These are phyloP conservation scores for Acipenser oxyrinchus DNA, from an alignment of 2,797 vertebrate species.

Conservation along the genomic window DNA sequence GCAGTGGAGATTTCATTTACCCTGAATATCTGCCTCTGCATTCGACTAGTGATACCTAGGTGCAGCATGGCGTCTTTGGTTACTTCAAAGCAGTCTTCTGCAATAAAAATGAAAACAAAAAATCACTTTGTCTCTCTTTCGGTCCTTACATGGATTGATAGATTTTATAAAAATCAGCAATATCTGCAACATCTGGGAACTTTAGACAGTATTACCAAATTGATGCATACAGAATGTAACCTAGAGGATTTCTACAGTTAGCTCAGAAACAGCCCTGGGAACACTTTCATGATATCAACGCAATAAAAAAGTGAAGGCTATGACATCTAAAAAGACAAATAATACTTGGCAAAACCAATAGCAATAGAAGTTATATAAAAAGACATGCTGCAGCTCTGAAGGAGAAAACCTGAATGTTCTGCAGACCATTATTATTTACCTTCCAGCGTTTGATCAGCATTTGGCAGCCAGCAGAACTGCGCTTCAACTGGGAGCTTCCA, in stretches of 20 bases:
- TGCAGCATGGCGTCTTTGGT: constrained; percentile 82
- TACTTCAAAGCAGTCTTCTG: constrained; percentile 83
- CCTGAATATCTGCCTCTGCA: constrained; percentile 77
- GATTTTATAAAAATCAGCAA: too few species aligned
- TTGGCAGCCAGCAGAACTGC: constrained; percentile 79
- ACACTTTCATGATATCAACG: too few species aligned
- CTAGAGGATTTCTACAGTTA: background rate
- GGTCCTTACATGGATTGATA: too few species aligned
- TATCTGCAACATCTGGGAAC: too few species aligned
- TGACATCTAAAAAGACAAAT: background rate
- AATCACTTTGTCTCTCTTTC: background rate
- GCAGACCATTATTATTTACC: constrained; percentile 46
- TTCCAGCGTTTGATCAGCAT: constrained; percentile 69
- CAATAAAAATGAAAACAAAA: constrained; percentile 34
- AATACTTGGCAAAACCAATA: background rate
- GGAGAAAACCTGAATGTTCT: background rate
- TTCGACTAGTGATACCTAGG: constrained; percentile 67
- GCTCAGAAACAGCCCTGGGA: too few species aligned
- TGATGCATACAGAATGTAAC: too few species aligned
- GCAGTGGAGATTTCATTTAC: constrained; percentile 47
- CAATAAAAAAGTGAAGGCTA: background rate
- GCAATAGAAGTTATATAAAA: background rate
- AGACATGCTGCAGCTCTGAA: background rate
- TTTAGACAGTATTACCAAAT: too few species aligned
- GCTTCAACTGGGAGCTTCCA: constrained; percentile 71